Base-by-base conservation (phyloP, 1,140 invertebrate species). In the Temnothorax nylanderi region DNA sequence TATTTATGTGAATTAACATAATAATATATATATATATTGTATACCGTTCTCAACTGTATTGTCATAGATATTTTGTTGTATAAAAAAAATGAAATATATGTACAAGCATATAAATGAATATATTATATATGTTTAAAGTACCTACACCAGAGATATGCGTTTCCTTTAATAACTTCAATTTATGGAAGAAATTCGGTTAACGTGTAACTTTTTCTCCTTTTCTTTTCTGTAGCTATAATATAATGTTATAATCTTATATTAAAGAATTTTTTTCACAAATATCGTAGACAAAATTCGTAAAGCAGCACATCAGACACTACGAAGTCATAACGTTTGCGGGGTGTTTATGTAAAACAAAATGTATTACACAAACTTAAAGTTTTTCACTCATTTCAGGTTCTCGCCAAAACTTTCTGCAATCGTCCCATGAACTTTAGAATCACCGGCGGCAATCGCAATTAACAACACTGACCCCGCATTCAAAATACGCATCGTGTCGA, bases 111-210 rank as follows among this genome's bases (percentile, higher is more conserved):
- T 88, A 94, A 94, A 95, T 92, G 91, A 92, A 94, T 93, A 95
- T 93, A 94, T 94, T 95, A 94, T 95, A 94, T 95, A 95, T 95
- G 94, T 95, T 95, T 95, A 94, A 95, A 94, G 87, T 94, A 95
- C 84, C 2, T 47, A 37, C 37, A 64, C 5, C 74, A 18, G 6
- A 56, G 10, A 5, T 13, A 5, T 64, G 5, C 18, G 10, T 49
- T 32, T 64, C 0, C 8, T 44, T 69, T 32, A 41, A 41, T 62
- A 62, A 32, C 0, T 65, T 65, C 4, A n/a, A 32, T 60, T 74
- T 32, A n/a, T 11, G 10, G n/a, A 47, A 34, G 16, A 54, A 54
- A 54, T 41, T 58, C 13, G 7, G n/a, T 16, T 0, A 41, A 10
- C 1, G 18, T 18, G n/a, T 8, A 51, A 56, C 3, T 54, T 54